Base-by-base conservation (phyloP, 2,888 invertebrate species). In the Plagiodera versicolora region DNA sequence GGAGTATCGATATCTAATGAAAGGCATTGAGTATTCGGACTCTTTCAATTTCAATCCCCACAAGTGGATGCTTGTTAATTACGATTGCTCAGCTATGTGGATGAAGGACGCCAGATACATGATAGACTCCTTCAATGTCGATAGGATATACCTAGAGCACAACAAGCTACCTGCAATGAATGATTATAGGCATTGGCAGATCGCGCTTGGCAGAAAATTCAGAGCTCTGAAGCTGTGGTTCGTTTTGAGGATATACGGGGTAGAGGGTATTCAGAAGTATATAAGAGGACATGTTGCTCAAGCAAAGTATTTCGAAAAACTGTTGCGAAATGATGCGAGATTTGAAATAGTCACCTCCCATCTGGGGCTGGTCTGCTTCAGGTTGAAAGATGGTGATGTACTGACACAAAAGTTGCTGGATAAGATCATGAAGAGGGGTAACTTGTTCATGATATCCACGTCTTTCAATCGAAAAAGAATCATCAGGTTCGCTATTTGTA, bases 21-120 rank as follows among this genome's bases (percentile, higher is more conserved):
- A 84, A 56, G 93, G 93, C 0, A 78, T 93, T 1, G 87, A 98
- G 79, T 85, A 86, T 58, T 92, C 89, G 0, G 92, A 95, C 76
- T 98, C 97, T 0, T 90, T 97, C 72, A 95, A 95, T 78, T 89
- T 96, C 67, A 98, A 99, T 79, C 89, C 94, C 0, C 97, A 98
- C 80, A 98, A 99, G 81, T 97, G 96, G 91, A 85, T 98, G 83
- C 85, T 96, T 63, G 91, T 96, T 2, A 96, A 93, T 77, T 98
- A 97, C 69, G 98, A 99, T 79, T 97, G 97, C 75, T 95, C 95
- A 0, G 90, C 95, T 0, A 88, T 98, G 86, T 93, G 93, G 93
- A 88, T 98, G 1, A 90, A 89, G 74, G 88, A 97, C 77, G 87
- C 92, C 1, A 87, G 87, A 70, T 86, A 90, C 70, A 83, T 98